Evolutionary conservation across 2,888 invertebrate genomes (phyloP).

Genomic region (Drosophila paramelanica): DNA sequence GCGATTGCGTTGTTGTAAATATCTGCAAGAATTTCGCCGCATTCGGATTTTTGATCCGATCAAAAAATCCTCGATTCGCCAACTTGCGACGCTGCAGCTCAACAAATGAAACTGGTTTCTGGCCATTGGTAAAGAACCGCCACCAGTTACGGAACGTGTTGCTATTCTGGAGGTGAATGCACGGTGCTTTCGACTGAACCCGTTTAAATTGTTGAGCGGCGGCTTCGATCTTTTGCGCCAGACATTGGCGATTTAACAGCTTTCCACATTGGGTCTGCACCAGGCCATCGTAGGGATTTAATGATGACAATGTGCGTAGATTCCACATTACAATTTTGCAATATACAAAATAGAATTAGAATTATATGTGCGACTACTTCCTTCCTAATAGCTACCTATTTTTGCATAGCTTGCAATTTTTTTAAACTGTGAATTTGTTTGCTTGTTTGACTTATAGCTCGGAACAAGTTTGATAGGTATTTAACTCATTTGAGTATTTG

Average conservation of each 20-base stretch:
- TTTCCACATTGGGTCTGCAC: background rate
- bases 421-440: constrained; percentile 34
- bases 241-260: background rate
- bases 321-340: constrained; percentile 14
- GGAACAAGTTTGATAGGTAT: background rate
- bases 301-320: constrained; percentile 6
- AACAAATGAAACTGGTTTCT: constrained; percentile 1
- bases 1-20: background rate
- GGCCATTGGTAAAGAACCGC: constrained; percentile 31
- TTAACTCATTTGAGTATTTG: background rate
- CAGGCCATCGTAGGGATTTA: constrained; percentile 18
- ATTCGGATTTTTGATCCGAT: constrained; percentile 8
- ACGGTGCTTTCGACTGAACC: background rate
- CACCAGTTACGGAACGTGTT: constrained; percentile 39
- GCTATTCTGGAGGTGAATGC: constrained; percentile 1
- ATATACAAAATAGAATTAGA: background rate
- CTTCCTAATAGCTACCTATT: too few relatives aligned
- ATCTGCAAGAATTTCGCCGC: constrained; percentile 22
- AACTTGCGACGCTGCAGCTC: background rate
- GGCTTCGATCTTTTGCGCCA: background rate
- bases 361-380: background rate
- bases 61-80: constrained; percentile 7
- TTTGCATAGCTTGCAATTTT: constrained; percentile 24
- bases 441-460: constrained; percentile 28
- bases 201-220: background rate